Evolutionary conservation across 2,113 vertebrate genomes (phyloP).

Genomic region (Barbus barbus): DNA sequence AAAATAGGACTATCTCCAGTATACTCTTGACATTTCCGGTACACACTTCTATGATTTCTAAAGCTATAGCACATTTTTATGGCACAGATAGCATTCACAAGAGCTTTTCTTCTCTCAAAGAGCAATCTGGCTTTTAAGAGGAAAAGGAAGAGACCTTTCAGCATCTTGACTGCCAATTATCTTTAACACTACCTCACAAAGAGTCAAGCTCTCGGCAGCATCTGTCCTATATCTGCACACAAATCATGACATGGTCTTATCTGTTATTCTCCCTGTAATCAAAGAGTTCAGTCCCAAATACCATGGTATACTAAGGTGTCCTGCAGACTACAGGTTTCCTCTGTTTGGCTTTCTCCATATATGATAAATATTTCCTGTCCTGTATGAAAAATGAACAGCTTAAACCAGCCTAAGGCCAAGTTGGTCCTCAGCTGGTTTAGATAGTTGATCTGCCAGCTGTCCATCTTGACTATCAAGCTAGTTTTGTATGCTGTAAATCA

Average conservation of each 20-base stretch:
- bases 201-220: not conserved
- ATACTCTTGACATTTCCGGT: slow-evolving; percentile 80
- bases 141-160: slow-evolving; percentile 8
- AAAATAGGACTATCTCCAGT: slow-evolving; percentile 81
- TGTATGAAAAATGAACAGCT: not conserved
- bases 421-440: not conserved
- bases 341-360: not conserved
- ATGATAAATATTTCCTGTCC: not conserved
- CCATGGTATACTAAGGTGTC: no score
- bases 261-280: not conserved
- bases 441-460: not conserved
- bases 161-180: slow-evolving; percentile 10
- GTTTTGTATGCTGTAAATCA: not conserved
- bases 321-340: not conserved
- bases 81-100: slow-evolving; percentile 32
- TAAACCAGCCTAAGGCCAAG: not conserved
- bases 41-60: slow-evolving; percentile 74
- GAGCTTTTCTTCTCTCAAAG: slow-evolving; percentile 9
- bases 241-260: not conserved
- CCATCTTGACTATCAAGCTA: not conserved
- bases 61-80: slow-evolving; percentile 46
- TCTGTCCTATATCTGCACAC: not conserved
- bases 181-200: not conserved
- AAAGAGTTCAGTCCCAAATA: not conserved
- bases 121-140: slow-evolving; percentile 3